Conservation (phyloP, 1,140 invertebrate genomes). For the Drosophila kurseongensis region DNA sequence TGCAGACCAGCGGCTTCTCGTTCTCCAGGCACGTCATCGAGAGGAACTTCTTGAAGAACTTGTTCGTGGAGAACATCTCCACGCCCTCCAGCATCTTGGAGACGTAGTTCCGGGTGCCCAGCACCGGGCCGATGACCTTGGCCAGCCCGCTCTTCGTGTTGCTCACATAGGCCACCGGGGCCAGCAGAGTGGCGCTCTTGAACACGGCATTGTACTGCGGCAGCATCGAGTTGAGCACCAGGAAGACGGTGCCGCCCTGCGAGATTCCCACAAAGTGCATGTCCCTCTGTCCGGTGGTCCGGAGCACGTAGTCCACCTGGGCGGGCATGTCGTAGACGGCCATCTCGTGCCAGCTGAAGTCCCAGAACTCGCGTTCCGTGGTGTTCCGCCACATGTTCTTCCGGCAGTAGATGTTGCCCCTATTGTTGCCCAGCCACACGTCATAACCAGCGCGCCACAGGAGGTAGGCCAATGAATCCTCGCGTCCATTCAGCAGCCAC, state of each 20-base stretch:
- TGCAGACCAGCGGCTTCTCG: slow-evolving; percentile 85
- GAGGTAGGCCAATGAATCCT: slow-evolving; percentile 86
- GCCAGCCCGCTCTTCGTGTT: slow-evolving; percentile 84
- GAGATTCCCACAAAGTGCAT: slow-evolving; percentile 85
- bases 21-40: slow-evolving; percentile 85
- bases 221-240: slow-evolving; percentile 85
- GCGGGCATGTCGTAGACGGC: slow-evolving; percentile 89
- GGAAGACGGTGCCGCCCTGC: slow-evolving; percentile 87
- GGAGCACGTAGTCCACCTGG: slow-evolving; percentile 88
- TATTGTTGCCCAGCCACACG: slow-evolving; percentile 90
- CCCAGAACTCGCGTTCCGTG: slow-evolving; percentile 84
- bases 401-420: slow-evolving; percentile 89
- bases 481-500: slow-evolving; percentile 76
- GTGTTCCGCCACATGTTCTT: slow-evolving; percentile 86
- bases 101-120: slow-evolving; percentile 81
- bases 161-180: slow-evolving; percentile 86
- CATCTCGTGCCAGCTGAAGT: slow-evolving; percentile 90
- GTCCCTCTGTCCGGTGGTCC: slow-evolving; percentile 84
- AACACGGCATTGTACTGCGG: slow-evolving; percentile 88
- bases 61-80: slow-evolving; percentile 86
- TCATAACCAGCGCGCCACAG: slow-evolving; percentile 89
- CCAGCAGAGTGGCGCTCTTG: slow-evolving; percentile 85
- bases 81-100: slow-evolving; percentile 85
- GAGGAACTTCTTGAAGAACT: slow-evolving; percentile 85
- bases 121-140: slow-evolving; percentile 73